Conservation (phyloP, 2,888 invertebrate genomes). For the Drosophila peninsularis region DNA sequence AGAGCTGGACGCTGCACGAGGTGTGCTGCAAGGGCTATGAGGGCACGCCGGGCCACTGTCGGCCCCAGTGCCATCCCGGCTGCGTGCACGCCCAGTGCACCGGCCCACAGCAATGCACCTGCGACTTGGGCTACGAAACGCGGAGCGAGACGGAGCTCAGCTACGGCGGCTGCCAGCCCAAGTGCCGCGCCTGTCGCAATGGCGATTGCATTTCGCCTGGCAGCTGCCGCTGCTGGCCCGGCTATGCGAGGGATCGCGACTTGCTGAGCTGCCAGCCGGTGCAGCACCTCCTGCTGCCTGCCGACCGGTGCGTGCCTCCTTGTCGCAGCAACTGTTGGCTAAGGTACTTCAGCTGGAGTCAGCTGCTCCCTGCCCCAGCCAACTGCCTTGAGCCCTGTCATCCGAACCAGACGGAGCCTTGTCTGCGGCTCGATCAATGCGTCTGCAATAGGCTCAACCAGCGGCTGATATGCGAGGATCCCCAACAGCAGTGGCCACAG, state of each 20-base stretch:
- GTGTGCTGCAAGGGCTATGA: constrained; percentile 28
- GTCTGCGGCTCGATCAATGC: constrained; percentile 10
- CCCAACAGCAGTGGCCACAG: neutral
- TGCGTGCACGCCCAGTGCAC: constrained; percentile 21
- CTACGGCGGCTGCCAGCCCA: constrained; percentile 24
- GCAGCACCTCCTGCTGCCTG: constrained; percentile 1
- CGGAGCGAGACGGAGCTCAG: neutral
- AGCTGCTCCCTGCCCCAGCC: neutral
- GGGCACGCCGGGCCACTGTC: constrained; percentile 5
- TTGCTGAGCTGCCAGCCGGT: constrained; percentile 12
- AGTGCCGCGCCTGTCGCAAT: constrained; percentile 17
- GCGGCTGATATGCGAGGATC: constrained; percentile 6
- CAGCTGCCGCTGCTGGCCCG: constrained; percentile 27
- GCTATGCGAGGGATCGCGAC: neutral
- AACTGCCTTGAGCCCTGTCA: neutral
- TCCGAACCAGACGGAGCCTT: neutral
- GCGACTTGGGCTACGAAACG: constrained; percentile 17
- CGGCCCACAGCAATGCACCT: constrained; percentile 26
- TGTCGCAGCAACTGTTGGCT: constrained; percentile 6
- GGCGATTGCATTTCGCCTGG: constrained; percentile 29
- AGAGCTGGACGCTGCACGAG: neutral
- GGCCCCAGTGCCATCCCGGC: constrained; percentile 14
- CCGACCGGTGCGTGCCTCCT: neutral
- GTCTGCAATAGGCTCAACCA: constrained; percentile 17
- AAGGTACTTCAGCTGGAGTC: constrained; percentile 1